Conservation (phyloP, 2,113 vertebrate species). For the Halcyon malimbica region DNA sequence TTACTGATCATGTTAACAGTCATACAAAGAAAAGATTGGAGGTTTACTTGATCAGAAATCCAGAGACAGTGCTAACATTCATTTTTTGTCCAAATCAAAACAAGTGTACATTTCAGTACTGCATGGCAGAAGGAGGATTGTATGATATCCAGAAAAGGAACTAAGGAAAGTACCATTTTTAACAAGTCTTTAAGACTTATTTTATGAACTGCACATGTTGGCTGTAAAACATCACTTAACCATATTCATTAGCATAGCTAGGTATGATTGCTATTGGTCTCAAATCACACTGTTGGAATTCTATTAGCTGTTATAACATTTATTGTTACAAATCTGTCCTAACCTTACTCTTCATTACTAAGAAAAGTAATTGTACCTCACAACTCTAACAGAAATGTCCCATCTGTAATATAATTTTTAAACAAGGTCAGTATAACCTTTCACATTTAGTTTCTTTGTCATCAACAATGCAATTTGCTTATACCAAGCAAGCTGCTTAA, state of each 20-base stretch:
- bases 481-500: not conserved
- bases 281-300: not conserved
- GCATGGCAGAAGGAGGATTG: not conserved
- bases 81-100: not conserved
- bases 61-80: not conserved
- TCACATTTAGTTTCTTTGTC: not conserved
- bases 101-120: not conserved
- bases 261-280: not conserved
- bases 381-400: not conserved
- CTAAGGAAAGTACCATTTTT: not conserved
- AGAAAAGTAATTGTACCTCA: not conserved
- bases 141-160: not conserved
- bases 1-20: not conserved
- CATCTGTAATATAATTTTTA: conserved; percentile 18
- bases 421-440: conserved; percentile 29
- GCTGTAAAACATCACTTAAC: not conserved
- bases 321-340: not conserved
- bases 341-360: not conserved
- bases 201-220: not conserved
- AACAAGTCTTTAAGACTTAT: not conserved
- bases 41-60: not conserved
- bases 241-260: not conserved
- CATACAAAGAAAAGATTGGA: not conserved
- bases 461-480: not conserved
- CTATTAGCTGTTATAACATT: not conserved